These are phyloP conservation scores for Heliocidaris tuberculata DNA, from an alignment of 35 echinoderm and acorn worm genomes.

Conservation along the genomic window DNA sequence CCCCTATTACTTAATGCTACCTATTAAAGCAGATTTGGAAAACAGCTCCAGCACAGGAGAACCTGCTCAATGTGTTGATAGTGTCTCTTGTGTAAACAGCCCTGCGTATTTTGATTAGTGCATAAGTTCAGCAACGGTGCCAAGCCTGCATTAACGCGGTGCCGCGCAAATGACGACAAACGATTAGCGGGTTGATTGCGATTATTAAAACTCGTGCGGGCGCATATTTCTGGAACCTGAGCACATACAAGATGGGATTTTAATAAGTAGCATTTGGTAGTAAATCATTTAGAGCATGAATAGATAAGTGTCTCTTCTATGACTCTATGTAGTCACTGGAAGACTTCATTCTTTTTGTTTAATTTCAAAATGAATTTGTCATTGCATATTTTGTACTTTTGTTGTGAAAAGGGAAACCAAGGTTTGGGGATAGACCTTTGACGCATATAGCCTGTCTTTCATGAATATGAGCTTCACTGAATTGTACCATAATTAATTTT, in stretches of 20 bases:
- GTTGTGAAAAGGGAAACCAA: not conserved
- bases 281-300: slow-evolving; percentile 18
- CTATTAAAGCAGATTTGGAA: slow-evolving; percentile 3
- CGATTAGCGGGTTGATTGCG: slow-evolving; percentile 25
- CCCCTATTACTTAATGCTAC: not conserved
- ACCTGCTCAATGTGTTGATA: not conserved
- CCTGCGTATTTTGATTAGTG: not conserved
- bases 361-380: not conserved
- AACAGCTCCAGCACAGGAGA: not conserved
- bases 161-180: slow-evolving; percentile 24
- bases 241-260: slow-evolving; percentile 32
- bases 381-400: not conserved
- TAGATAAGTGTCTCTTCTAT: not conserved
- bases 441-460: not conserved
- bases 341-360: not conserved
- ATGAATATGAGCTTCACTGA: not conserved
- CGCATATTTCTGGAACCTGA: slow-evolving; percentile 36
- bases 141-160: slow-evolving; percentile 29
- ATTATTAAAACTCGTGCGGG: slow-evolving; percentile 30
- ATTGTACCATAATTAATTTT: not conserved
- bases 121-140: slow-evolving; percentile 8
- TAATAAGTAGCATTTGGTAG: slow-evolving; percentile 25
- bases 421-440: not conserved
- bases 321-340: not conserved
- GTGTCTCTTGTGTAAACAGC: slow-evolving; percentile 18